Evolutionary conservation across 1,140 invertebrate species (phyloP).

Genomic region (Zaprionus lachaisei): DNA sequence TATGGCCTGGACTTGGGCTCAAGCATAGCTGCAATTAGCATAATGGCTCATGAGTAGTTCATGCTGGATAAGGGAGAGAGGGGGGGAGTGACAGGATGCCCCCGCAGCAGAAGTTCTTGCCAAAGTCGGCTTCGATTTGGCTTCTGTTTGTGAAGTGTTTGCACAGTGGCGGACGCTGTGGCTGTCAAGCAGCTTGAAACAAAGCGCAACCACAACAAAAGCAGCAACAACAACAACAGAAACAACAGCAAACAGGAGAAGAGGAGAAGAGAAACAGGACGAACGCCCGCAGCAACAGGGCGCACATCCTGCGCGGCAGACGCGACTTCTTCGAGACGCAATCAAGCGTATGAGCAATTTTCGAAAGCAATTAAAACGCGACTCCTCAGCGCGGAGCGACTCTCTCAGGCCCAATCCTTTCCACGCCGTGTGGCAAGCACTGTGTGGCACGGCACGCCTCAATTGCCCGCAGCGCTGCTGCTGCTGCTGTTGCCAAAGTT

Average conservation of each 20-base stretch:
- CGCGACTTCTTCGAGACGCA: constrained; percentile 66
- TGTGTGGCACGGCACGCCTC: too few relatives aligned
- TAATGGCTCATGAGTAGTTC: constrained; percentile 54
- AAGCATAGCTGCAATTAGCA: constrained; percentile 56
- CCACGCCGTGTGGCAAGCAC: not conserved
- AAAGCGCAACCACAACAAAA: constrained; percentile 37
- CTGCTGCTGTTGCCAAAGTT: constrained; percentile 53
- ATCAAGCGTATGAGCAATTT: constrained; percentile 80
- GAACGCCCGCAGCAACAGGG: constrained; percentile 43
- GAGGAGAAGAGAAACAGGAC: constrained; percentile 32
- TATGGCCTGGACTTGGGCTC: constrained; percentile 55
- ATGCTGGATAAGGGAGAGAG: not conserved
- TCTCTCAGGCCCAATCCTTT: constrained; percentile 66
- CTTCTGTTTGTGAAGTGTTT: constrained; percentile 76
- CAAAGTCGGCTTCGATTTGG: constrained; percentile 22
- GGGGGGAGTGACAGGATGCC: not conserved
- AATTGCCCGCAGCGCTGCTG: constrained; percentile 50
- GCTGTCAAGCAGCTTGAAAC: constrained; percentile 59
- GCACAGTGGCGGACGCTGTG: constrained; percentile 63
- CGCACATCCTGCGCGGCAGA: constrained; percentile 32
- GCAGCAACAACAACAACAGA: constrained; percentile 29
- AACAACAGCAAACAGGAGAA: constrained; percentile 6
- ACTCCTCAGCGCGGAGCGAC: constrained; percentile 59
- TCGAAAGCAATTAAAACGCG: constrained; percentile 78
- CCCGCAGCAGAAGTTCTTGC: not conserved